Conservation (phyloP, 2,113 vertebrate species). For the Sebastes schlegelii region DNA sequence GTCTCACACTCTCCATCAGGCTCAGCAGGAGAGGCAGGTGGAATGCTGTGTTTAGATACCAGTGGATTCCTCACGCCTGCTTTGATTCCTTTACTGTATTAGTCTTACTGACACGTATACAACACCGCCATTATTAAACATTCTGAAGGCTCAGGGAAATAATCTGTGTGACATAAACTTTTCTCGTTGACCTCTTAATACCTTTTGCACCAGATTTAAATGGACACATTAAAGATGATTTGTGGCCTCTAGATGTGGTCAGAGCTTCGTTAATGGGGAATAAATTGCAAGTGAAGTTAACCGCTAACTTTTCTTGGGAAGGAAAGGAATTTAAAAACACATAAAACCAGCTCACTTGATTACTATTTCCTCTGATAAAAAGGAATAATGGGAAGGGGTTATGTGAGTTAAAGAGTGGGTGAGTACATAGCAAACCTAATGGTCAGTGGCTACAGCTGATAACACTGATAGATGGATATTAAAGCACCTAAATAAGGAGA, state of each 20-base stretch:
- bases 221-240: slow-evolving; percentile 16
- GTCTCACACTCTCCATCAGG: slow-evolving; percentile 46
- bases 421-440: slow-evolving; percentile 40
- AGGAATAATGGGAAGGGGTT: neutral
- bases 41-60: slow-evolving; percentile 67
- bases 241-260: slow-evolving; percentile 11
- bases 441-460: slow-evolving; percentile 27
- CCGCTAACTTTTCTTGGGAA: slow-evolving; percentile 23
- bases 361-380: slow-evolving; percentile 50
- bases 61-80: slow-evolving; percentile 23
- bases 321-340: slow-evolving; percentile 25
- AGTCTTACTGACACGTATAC: slow-evolving; percentile 14
- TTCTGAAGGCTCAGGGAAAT: slow-evolving; percentile 17
- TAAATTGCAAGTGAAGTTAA: slow-evolving; percentile 12
- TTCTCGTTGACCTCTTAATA: slow-evolving; percentile 2
- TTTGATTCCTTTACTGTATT: slow-evolving; percentile 46
- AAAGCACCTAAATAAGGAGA: slow-evolving; percentile 47
- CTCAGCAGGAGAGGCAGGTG: slow-evolving; percentile 53
- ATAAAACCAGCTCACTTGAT: slow-evolving; percentile 35
- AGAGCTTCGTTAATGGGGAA: slow-evolving; percentile 6
- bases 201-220: slow-evolving; percentile 35
- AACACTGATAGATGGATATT: slow-evolving; percentile 19
- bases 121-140: slow-evolving; percentile 34
- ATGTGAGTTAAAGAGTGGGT: slow-evolving; percentile 19
- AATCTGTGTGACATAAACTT: slow-evolving; percentile 3